These are phyloP conservation scores for Pseudopleuronectes americanus DNA, from an alignment of 2,797 vertebrate species.

Conservation along the genomic window DNA sequence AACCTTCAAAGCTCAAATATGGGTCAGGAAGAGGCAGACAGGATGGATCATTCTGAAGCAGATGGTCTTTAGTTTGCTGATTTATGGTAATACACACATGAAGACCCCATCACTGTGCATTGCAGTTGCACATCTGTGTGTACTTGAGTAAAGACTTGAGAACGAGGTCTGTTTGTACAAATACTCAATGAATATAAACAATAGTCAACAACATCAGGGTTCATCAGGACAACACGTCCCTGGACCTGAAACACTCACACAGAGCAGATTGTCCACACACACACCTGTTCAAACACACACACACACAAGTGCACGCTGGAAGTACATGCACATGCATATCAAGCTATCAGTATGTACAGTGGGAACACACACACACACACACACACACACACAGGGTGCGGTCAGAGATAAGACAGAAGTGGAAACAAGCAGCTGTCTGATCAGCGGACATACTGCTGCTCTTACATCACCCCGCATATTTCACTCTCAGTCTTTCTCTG, in stretches of 20 bases:
- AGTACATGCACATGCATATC: slow-evolving; percentile 28
- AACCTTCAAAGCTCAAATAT: too few species aligned
- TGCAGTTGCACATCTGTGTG: not conserved
- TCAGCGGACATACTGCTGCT: slow-evolving; percentile 46
- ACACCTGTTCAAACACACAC: slow-evolving; percentile 16
- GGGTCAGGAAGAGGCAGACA: too few species aligned
- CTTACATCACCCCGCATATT: slow-evolving; percentile 54
- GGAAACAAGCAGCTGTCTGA: slow-evolving; percentile 65
- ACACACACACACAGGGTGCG: slow-evolving; percentile 38
- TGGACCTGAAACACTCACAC: slow-evolving; percentile 8
- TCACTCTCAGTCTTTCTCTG: slow-evolving; percentile 26
- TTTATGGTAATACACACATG: too few species aligned
- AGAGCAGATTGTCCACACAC: slow-evolving; percentile 12
- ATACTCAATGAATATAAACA: slow-evolving; percentile 5
- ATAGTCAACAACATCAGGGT: not conserved
- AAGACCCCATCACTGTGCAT: not conserved
- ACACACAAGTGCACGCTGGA: not conserved
- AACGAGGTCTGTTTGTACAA: not conserved
- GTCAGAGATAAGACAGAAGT: slow-evolving; percentile 60
- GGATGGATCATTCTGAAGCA: too few species aligned
- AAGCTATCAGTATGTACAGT: slow-evolving; percentile 27
- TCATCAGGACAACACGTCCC: slow-evolving; percentile 21
- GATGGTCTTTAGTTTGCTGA: too few species aligned
- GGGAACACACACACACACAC: slow-evolving; percentile 25
- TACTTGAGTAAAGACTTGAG: too few species aligned